Evolutionary conservation across 2,113 vertebrate genomes (phyloP).

Genomic region (Myrmophylax atrothorax): DNA sequence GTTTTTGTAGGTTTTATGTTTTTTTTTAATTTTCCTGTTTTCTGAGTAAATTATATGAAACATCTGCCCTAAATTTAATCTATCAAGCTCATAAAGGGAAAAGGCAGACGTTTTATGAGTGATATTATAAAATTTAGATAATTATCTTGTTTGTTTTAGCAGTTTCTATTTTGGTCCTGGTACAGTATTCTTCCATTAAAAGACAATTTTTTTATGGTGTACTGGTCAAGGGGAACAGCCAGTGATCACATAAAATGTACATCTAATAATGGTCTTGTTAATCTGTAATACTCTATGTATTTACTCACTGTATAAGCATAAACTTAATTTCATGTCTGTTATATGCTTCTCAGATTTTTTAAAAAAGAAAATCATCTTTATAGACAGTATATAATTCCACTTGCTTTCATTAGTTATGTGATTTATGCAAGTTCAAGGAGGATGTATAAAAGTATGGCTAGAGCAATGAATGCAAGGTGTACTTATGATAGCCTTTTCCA

Average conservation of each 20-base stretch:
- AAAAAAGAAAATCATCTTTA: not conserved
- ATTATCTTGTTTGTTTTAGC: slow-evolving; percentile 75
- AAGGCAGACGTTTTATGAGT: slow-evolving; percentile 56
- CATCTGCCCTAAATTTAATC: slow-evolving; percentile 56
- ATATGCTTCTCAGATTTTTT: not conserved
- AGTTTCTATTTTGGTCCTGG: slow-evolving; percentile 67
- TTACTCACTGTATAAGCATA: not conserved
- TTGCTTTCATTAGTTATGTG: not conserved
- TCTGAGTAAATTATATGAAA: slow-evolving; percentile 69
- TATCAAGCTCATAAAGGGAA: slow-evolving; percentile 61
- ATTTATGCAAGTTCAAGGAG: not conserved
- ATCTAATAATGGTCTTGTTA: not conserved
- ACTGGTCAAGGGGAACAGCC: not conserved
- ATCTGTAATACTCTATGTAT: not conserved
- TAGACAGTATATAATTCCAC: not conserved
- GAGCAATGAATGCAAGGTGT: not conserved
- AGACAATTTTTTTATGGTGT: slow-evolving; percentile 24
- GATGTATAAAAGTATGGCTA: not conserved
- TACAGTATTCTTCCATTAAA: slow-evolving; percentile 51
- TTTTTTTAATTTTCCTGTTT: slow-evolving; percentile 61
- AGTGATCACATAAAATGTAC: not conserved
- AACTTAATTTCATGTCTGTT: not conserved
- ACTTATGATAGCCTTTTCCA: not conserved
- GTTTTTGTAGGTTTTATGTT: slow-evolving; percentile 59
- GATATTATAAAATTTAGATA: slow-evolving; percentile 70